Conservation (phyloP, 2,113 vertebrate genomes). For the Tursiops truncatus region DNA sequence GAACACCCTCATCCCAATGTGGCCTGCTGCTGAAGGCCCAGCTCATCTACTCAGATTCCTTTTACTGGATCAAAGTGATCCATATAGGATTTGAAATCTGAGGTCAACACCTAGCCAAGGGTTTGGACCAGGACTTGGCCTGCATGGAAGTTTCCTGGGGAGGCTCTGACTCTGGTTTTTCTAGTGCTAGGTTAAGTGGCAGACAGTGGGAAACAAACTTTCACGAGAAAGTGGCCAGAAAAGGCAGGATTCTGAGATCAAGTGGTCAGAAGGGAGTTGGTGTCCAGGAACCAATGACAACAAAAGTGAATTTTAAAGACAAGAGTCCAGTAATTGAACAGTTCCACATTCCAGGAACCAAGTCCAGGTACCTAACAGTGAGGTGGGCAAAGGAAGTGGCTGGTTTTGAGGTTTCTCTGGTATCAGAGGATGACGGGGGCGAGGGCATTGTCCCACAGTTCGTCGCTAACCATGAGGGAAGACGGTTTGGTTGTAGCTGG, state of each 20-base stretch:
- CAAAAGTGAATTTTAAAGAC: neutral
- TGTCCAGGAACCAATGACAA: neutral
- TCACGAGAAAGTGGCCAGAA: neutral
- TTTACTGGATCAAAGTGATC: neutral
- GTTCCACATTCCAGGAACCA: neutral
- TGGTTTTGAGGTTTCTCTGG: neutral
- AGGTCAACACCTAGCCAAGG: neutral
- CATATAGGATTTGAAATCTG: neutral
- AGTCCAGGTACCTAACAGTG: neutral
- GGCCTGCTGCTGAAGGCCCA: neutral
- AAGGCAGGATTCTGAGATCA: neutral
- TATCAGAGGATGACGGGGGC: neutral
- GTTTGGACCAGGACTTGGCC: neutral
- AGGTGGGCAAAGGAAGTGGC: neutral
- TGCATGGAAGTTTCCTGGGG: too few species aligned
- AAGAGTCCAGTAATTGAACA: neutral
- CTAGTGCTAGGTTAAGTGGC: neutral
- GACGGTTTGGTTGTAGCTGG: neutral
- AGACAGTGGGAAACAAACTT: neutral
- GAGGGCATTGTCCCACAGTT: neutral
- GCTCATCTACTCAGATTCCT: neutral
- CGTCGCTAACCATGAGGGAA: rapidly evolving
- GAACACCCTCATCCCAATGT: neutral
- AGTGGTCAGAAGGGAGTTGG: neutral
- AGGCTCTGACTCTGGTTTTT: neutral